Evolutionary conservation across 2,888 invertebrate species (phyloP).

Genomic region (Cephus pulcher): DNA sequence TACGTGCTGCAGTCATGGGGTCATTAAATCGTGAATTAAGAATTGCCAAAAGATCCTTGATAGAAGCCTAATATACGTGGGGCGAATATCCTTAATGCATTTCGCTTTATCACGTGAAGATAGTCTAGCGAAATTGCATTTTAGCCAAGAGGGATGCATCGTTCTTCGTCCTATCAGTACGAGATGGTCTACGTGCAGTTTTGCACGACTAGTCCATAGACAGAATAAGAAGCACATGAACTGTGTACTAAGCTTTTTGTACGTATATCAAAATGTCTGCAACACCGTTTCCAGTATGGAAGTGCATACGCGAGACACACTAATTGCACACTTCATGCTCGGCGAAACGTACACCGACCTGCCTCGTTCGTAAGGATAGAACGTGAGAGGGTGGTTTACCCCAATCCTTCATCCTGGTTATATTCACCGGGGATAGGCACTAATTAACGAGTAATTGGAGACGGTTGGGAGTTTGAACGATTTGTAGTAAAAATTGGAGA

Average conservation of each 20-base stretch:
- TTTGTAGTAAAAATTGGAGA: neutral
- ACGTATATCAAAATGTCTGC: neutral
- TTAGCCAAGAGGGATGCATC: neutral
- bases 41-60: neutral
- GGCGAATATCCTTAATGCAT: neutral
- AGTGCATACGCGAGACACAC: constrained; percentile 49
- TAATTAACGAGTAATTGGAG: constrained; percentile 50
- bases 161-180: neutral
- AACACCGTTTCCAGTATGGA: constrained; percentile 15
- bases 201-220: neutral
- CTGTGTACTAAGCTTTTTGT: neutral
- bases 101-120: neutral
- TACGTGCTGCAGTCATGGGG: constrained; percentile 54
- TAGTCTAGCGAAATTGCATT: neutral
- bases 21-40: constrained; percentile 49
- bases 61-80: neutral
- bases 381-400: neutral
- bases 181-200: neutral
- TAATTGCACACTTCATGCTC: constrained; percentile 55
- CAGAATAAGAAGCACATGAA: neutral
- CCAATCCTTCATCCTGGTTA: neutral
- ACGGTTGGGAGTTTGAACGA: neutral
- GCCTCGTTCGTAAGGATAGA: neutral
- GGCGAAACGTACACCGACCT: neutral
- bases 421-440: constrained; percentile 20